Conservation (phyloP, 2,888 invertebrate species). For the Drosophila helvetica region DNA sequence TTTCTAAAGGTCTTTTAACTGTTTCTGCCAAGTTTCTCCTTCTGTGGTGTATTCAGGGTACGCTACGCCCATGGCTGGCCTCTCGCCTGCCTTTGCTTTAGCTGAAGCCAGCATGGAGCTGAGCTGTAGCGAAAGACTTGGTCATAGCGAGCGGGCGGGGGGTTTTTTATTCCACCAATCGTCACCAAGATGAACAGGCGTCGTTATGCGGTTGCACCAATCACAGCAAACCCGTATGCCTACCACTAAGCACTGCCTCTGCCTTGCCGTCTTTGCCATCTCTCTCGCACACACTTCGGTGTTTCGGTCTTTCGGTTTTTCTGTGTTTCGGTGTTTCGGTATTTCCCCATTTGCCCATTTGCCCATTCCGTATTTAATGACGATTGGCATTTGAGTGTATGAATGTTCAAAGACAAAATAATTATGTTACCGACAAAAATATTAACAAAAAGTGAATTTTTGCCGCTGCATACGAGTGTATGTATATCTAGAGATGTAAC, state of each 20-base stretch:
- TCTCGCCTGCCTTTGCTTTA: slow-evolving; percentile 8
- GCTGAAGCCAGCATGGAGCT: background rate
- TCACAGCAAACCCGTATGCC: slow-evolving; percentile 55
- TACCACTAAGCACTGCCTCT: slow-evolving; percentile 47
- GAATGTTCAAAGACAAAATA: slow-evolving; percentile 56
- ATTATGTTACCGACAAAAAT: slow-evolving; percentile 65
- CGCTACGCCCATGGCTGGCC: slow-evolving; percentile 13
- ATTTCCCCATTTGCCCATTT: slow-evolving; percentile 1
- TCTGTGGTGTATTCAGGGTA: slow-evolving; percentile 3
- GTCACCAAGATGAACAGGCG: slow-evolving; percentile 50
- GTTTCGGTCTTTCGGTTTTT: slow-evolving; percentile 19
- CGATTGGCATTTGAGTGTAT: slow-evolving; percentile 29
- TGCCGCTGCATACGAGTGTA: background rate
- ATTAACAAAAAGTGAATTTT: slow-evolving; percentile 45
- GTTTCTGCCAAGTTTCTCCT: background rate
- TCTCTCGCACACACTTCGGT: slow-evolving; percentile 45
- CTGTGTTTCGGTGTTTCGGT: slow-evolving; percentile 32
- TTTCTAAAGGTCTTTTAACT: background rate
- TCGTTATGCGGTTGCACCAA: slow-evolving; percentile 56
- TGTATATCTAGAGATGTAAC: background rate
- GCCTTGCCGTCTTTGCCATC: slow-evolving; percentile 41
- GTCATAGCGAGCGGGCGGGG: slow-evolving; percentile 23
- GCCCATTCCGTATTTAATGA: slow-evolving; percentile 20
- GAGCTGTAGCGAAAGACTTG: background rate
- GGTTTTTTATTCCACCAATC: slow-evolving; percentile 60